Base-by-base conservation (phyloP, 2,797 vertebrate species). In the Petrocephalus sullivani region DNA sequence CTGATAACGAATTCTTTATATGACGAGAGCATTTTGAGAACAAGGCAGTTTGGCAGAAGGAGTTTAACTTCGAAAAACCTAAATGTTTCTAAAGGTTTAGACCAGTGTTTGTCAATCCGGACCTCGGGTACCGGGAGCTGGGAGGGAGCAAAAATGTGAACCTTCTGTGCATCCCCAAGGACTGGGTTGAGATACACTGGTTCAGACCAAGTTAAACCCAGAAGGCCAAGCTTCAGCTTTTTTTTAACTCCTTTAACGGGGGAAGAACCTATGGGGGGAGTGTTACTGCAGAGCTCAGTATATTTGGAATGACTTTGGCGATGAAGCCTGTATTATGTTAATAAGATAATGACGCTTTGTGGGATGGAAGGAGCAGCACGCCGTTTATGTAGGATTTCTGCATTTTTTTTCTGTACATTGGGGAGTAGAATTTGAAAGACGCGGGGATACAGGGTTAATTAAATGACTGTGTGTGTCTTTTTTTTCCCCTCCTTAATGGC, bases 261-360 rank as follows among this genome's bases (percentile, higher is more conserved):
- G 37, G 46, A 78, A 46, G 16, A 78, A 37, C 71, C 16, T 41
- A 54, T 8, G 19, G 2, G 33, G 41, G 71, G 19, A 78, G 71
- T 7, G 41, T 46, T 46, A 46, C 71, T 78, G 37, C 71, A 19
- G 37, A 41, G 71, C 37, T 67, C 33, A 78, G 71, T 78, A n/a
- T 41, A 90, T 90, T n/a, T 46, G 92, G 94, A 90, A 94, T 92
- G 90, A 94, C 93, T 94, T 92, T 95, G 94, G 93, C 93, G 94
- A 95, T 95, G 95, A 95, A 94, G 94, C 94, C 95, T 91, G 94
- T 94, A 92, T 92, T 94, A 94, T 93, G 94, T 94, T 96, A 95
- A 95, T 94, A 95, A 95, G 33, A 3, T 51, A 56, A 49, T 94
- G 92, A 93, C 95, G 94, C 94, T 95, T 93, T 94, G 93, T 94